Conservation (phyloP, 2,888 invertebrate genomes). For the Dasysyrphus albostriatus region DNA sequence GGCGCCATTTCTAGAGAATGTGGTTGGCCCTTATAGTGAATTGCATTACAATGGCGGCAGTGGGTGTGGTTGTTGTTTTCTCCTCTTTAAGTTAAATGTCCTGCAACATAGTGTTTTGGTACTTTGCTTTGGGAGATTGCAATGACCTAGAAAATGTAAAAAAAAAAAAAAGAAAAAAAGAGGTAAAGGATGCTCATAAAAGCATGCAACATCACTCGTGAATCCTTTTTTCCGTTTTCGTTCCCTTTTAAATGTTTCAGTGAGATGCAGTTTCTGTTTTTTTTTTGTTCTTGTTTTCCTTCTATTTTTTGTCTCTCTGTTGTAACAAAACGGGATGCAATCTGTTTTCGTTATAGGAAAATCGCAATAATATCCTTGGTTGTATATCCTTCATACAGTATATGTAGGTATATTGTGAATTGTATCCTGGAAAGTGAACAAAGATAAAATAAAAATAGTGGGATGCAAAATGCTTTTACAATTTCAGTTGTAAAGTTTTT, state of each 20-base stretch:
- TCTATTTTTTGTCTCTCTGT: constrained; percentile 1
- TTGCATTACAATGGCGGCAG: not conserved
- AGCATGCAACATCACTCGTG: constrained; percentile 71
- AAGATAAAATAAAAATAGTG: not conserved
- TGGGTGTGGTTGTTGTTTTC: constrained; percentile 23
- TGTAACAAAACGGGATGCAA: constrained; percentile 63
- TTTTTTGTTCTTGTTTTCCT: no score
- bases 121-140: constrained; percentile 44
- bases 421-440: constrained; percentile 33
- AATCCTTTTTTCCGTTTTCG: constrained; percentile 49
- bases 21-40: constrained; percentile 43
- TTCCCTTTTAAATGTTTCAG: constrained; percentile 51
- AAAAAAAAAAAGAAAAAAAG: not conserved
- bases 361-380: constrained; percentile 73
- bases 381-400: constrained; percentile 47
- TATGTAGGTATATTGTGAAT: not conserved
- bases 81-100: constrained; percentile 59
- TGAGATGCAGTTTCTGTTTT: constrained; percentile 28
- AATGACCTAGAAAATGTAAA: constrained; percentile 45
- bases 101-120: constrained; percentile 72
- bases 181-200: constrained; percentile 63
- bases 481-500: constrained; percentile 45
- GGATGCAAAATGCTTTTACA: constrained; percentile 58
- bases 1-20: constrained; percentile 66
- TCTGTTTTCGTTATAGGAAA: constrained; percentile 76